Evolutionary conservation across 2,113 vertebrate species (phyloP).

Genomic region (Myotis davidii): DNA sequence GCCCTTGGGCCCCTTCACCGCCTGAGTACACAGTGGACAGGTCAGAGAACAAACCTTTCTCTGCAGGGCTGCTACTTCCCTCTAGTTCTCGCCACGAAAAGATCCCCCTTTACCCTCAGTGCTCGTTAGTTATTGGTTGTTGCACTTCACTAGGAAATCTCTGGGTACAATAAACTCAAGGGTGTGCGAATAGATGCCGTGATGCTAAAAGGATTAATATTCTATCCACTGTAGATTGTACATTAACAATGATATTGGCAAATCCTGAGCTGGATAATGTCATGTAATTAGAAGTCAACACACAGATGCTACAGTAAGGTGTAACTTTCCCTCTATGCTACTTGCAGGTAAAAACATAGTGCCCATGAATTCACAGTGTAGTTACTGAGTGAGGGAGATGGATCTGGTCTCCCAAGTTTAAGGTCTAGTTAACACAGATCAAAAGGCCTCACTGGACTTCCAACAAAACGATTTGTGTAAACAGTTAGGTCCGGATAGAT

Average conservation of each 20-base stretch:
- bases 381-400: background rate
- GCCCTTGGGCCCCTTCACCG: background rate
- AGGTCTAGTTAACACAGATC: background rate
- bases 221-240: background rate
- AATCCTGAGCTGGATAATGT: background rate
- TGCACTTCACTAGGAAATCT: background rate
- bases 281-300: background rate
- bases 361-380: background rate
- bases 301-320: background rate
- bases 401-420: background rate
- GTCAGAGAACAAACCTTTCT: background rate
- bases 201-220: background rate
- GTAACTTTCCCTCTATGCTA: background rate
- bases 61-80: background rate
- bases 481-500: background rate
- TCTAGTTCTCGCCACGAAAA: background rate
- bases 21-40: background rate
- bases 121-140: background rate
- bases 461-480: background rate
- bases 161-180: background rate
- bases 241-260: background rate
- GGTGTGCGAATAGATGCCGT: background rate
- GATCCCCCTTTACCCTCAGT: background rate
- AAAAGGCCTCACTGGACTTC: background rate
- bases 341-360: background rate